Conservation (phyloP, 2,797 vertebrate species). For the Enteromius mattozi region DNA sequence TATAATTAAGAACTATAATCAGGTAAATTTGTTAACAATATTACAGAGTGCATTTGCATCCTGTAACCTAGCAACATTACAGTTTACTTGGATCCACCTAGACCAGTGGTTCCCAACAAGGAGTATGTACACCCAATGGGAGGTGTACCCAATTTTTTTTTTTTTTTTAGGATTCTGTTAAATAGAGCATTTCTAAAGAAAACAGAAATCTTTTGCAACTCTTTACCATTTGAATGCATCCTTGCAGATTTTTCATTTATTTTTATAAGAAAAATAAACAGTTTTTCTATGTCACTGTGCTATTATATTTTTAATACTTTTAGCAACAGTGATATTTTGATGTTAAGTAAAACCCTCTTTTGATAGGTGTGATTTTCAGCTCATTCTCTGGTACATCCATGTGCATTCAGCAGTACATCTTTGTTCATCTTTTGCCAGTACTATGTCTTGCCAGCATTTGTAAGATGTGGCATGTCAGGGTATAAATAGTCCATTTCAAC, state of each 20-base stretch:
- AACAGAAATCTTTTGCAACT: not conserved
- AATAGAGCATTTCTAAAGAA: not conserved
- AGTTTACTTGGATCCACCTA: not conserved
- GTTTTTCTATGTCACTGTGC: too few species aligned
- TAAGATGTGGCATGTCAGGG: not conserved
- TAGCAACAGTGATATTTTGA: not conserved
- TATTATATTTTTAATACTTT: not conserved
- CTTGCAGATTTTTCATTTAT: too few species aligned
- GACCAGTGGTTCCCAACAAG: not conserved
- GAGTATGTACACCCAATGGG: not conserved
- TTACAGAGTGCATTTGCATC: not conserved
- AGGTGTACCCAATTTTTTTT: not conserved
- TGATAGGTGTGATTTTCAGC: not conserved
- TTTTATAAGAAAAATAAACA: too few species aligned
- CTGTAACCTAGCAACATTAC: constrained; percentile 25
- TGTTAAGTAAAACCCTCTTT: not conserved
- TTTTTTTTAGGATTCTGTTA: not conserved
- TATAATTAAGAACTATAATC: not conserved
- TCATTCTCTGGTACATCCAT: not conserved
- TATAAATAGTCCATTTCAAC: not conserved
- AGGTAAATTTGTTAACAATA: not conserved
- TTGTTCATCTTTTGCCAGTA: not conserved
- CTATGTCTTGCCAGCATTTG: not conserved
- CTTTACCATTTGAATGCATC: not conserved
- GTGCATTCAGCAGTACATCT: not conserved